A percentile compares a stretch with the other conserved stretches of the same genome.
Evolutionary conservation across 2,797 vertebrate species (phyloP).

Genomic region (Tapirus indicus): DNA sequence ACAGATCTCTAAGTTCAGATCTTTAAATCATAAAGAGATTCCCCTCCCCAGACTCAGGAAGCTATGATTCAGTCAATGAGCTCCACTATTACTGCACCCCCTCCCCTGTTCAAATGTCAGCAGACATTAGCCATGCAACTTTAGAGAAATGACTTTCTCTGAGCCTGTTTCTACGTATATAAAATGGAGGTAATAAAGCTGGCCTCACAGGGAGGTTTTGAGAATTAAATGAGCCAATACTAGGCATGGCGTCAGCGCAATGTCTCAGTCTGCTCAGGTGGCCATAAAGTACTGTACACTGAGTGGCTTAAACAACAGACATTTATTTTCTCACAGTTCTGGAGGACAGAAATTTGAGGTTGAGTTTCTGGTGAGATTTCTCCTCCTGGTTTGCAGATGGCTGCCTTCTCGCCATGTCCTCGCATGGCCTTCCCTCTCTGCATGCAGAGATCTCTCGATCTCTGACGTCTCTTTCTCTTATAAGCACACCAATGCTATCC

Average conservation of each 20-base stretch:
- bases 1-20: neutral
- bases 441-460: neutral
- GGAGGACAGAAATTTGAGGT: neutral
- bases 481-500: neutral
- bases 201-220: neutral
- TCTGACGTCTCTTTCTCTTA: neutral
- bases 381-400: neutral
- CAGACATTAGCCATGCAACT: neutral
- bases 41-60: neutral
- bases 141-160: neutral
- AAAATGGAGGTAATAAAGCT: neutral
- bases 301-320: neutral
- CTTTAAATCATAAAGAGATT: neutral
- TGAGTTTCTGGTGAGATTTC: neutral
- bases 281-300: neutral
- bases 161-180: neutral
- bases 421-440: neutral
- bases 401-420: accelerated
- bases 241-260: accelerated
- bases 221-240: neutral
- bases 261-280: neutral
- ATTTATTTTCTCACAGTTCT: neutral
- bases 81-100: neutral
- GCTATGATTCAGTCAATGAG: neutral
- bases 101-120: neutral